Percentiles rank a stretch among this genome's conserved stretches.
phyloP scores from a whole-genome alignment of 2,888 invertebrate genomes.

The Eudasyphora cyanicolor region DNA sequence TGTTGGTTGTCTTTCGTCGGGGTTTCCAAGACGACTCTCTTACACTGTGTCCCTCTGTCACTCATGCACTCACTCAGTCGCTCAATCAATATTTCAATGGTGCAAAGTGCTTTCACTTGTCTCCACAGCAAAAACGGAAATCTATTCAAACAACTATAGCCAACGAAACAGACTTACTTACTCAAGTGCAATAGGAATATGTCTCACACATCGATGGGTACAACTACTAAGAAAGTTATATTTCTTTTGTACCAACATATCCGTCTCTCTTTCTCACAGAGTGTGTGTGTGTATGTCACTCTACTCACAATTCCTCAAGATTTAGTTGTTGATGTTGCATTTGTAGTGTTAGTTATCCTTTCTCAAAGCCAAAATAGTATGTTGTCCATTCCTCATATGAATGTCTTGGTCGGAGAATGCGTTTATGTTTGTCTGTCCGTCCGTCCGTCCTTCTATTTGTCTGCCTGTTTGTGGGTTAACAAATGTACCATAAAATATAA shows the following conservation, averaged over 20 bases:
- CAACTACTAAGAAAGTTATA: no score
- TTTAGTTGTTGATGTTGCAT: no score
- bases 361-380: no score
- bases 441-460: background rate
- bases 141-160: background rate
- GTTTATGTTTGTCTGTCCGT: background rate
- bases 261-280: background rate
- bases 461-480: background rate
- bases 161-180: background rate
- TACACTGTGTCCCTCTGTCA: no score
- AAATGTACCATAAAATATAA: slow-evolving; percentile 38
- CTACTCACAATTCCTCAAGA: no score
- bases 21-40: no score
- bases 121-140: background rate
- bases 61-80: background rate
- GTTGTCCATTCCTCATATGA: no score
- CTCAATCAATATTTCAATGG: background rate
- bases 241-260: no score
- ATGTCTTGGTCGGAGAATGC: background rate
- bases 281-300: background rate
- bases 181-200: background rate
- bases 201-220: background rate
- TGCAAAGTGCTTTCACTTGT: slow-evolving; percentile 20
- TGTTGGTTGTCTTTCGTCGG: no score
- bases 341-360: slow-evolving; percentile 10